Percentiles rank a stretch among this genome's conserved stretches.
These are phyloP conservation scores for Archivesica marissinica DNA, from an alignment of 1,140 invertebrate species.

Conservation along the genomic window DNA sequence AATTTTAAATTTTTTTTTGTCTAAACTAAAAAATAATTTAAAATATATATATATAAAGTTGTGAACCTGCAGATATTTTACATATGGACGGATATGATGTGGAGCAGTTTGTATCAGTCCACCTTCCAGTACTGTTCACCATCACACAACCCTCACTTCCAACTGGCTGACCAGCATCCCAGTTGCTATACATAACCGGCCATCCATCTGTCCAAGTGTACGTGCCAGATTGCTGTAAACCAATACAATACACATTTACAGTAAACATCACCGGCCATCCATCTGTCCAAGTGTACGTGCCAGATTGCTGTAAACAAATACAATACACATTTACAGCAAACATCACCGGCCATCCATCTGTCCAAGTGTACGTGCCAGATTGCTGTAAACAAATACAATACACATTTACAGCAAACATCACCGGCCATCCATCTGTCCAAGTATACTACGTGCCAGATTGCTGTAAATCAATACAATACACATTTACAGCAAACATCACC, in stretches of 20 bases:
- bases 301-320: slow-evolving; percentile 59
- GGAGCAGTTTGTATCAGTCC: slow-evolving; percentile 64
- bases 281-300: slow-evolving; percentile 64
- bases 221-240: slow-evolving; percentile 57
- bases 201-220: slow-evolving; percentile 64
- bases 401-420: too few relatives aligned
- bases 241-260: too few relatives aligned
- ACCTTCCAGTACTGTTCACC: slow-evolving; percentile 55
- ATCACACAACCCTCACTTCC: slow-evolving; percentile 67
- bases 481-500: too few relatives aligned
- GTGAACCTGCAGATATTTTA: slow-evolving; percentile 62
- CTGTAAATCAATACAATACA: too few relatives aligned
- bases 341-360: slow-evolving; percentile 62
- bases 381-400: slow-evolving; percentile 52
- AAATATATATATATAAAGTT: not conserved
- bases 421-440: too few relatives aligned
- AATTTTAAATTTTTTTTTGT: too few relatives aligned
- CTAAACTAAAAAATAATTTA: too few relatives aligned
- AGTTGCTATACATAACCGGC: slow-evolving; percentile 69
- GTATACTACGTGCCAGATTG: too few relatives aligned
- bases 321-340: too few relatives aligned
- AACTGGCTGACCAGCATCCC: slow-evolving; percentile 62
- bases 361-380: slow-evolving; percentile 66
- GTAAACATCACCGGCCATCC: slow-evolving; percentile 67
- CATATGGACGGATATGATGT: slow-evolving; percentile 56